Conservation (phyloP, 2,888 invertebrate species). For the Hypena proboscidalis region DNA sequence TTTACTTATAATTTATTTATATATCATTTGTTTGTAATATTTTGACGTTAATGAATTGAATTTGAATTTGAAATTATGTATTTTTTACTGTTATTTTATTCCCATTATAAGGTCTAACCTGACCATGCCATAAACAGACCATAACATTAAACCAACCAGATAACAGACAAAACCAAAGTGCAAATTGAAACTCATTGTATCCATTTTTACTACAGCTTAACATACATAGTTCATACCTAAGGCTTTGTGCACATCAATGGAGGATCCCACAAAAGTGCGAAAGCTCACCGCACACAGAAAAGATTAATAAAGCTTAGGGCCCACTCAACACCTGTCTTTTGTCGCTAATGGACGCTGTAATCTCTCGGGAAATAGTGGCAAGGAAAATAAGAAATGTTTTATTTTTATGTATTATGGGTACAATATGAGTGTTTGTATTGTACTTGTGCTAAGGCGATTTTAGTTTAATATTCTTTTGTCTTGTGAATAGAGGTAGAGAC, state of each 20-base stretch:
- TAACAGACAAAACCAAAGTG: conserved; percentile 23
- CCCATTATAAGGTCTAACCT: too few relatives aligned
- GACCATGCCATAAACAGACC: too few relatives aligned
- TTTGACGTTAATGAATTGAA: too few relatives aligned
- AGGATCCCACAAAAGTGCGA: conserved; percentile 76
- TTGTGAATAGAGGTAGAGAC: too few relatives aligned
- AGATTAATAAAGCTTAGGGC: conserved; percentile 84
- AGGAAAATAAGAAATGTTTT: conserved; percentile 52
- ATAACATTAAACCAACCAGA: neutral
- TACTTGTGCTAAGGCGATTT: neutral
- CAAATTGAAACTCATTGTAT: conserved; percentile 34
- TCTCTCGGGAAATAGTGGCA: conserved; percentile 51
- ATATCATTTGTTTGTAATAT: too few relatives aligned
- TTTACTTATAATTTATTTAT: too few relatives aligned
- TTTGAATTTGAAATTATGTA: too few relatives aligned
- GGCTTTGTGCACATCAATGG: conserved; percentile 69
- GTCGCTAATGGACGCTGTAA: conserved; percentile 80
- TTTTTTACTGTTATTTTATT: too few relatives aligned
- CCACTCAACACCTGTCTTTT: conserved; percentile 82
- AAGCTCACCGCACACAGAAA: conserved; percentile 68
- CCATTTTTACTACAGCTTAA: conserved; percentile 24
- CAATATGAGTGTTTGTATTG: conserved; percentile 14
- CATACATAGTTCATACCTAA: conserved; percentile 33
- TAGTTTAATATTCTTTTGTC: too few relatives aligned
- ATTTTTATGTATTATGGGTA: conserved; percentile 36